These are phyloP conservation scores for Polydrusus cervinus DNA, from an alignment of 2,888 invertebrate species.

Conservation along the genomic window DNA sequence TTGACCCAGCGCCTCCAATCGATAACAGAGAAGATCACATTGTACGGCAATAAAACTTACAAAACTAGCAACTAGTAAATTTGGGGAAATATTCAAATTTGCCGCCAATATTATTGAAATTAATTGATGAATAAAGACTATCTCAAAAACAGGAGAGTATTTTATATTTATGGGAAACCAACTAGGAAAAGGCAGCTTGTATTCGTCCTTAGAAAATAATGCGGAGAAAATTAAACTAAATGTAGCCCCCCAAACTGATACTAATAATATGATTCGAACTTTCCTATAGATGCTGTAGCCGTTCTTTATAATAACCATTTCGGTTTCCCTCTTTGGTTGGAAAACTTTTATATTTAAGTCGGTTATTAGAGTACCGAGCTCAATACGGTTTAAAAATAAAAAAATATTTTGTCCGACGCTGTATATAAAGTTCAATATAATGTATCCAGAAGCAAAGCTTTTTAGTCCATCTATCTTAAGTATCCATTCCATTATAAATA, in stretches of 20 bases:
- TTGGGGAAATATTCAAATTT: slow-evolving; percentile 43
- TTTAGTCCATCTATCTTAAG: background rate
- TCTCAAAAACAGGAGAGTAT: slow-evolving; percentile 38
- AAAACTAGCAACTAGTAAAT: slow-evolving; percentile 51
- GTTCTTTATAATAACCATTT: background rate
- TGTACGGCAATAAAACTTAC: slow-evolving; percentile 54
- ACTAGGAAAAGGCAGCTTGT: background rate
- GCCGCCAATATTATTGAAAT: slow-evolving; percentile 41
- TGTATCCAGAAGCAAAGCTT: slow-evolving; percentile 1
- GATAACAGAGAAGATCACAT: slow-evolving; percentile 53
- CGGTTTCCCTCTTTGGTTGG: background rate
- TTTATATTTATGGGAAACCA: slow-evolving; percentile 56
- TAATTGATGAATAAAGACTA: slow-evolving; percentile 54
- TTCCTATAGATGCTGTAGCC: background rate
- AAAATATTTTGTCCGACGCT: background rate
- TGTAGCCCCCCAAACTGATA: background rate
- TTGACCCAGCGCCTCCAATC: slow-evolving; percentile 34
- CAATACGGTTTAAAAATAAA: background rate
- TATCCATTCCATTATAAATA: background rate
- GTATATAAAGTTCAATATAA: background rate
- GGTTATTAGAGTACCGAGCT: background rate
- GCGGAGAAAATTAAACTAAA: background rate
- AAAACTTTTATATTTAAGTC: background rate
- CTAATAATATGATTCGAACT: background rate
- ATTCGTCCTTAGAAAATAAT: background rate